Base-by-base conservation (phyloP, 2,888 invertebrate genomes). In the Cryptocephalus moraei region DNA sequence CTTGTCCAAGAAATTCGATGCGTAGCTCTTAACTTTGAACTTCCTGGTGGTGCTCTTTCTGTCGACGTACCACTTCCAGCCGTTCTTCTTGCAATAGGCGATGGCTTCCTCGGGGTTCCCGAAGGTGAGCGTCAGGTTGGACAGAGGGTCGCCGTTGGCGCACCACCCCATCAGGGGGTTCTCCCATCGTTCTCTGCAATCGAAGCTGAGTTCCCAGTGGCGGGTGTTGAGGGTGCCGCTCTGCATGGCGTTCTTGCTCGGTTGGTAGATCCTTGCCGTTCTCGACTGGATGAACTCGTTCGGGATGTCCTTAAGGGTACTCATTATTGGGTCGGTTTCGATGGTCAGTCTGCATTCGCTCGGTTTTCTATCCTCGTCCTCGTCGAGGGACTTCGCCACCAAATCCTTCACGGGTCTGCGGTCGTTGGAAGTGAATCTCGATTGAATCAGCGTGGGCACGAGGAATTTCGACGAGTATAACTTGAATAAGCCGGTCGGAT, bases 91-190 rank as follows among this genome's bases (percentile, higher is more conserved):
- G 64, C 94, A 95, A 62, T 86, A 91, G 1, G 78, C 78, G 44
- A 91, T 81, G 0, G 96, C 96, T 62, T 90, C 91, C 46, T 93
- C 86, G 45, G 81, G 80, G 1, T 77, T 73, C 2, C 73, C 65
- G 64, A 94, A 94, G 44, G 80, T 75, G 9, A 95, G 70, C 59
- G 84, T 80, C 72, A 91, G 61, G 67, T 92, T 94, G 1, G 94
- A 93, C 38, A 93, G 68, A 0, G 96, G 92, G 71, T 96, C 96
- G 32, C 87, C 94, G 8, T 85, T 86, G 60, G 94, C 93, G 1
- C 82, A 73, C 96, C 96, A 97, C 41, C 96, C 96, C 86, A 97
- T 95, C 2, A 92, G 75, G 0, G 92, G 91, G 71, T 96, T 96
- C 65, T 63, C 57, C 56, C 62, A 61, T 39, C 56, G 50, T 32